Conservation (phyloP, 2,113 vertebrate genomes). For the Ariopsis seemanni region DNA sequence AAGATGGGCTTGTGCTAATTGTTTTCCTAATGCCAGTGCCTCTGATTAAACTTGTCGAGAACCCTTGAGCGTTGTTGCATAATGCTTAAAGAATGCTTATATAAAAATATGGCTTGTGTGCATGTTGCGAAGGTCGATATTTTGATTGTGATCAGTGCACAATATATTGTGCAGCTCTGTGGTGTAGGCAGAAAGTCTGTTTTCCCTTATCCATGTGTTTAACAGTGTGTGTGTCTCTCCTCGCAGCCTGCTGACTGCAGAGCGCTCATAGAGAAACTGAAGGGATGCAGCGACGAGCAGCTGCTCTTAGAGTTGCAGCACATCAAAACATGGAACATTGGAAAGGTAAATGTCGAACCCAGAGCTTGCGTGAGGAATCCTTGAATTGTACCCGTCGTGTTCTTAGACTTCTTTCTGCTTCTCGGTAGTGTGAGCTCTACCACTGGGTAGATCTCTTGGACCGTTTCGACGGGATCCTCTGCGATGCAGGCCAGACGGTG, state of each 20-base stretch:
- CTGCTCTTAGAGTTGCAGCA: conserved; percentile 89
- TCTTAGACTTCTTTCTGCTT: background rate
- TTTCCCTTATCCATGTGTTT: conserved; percentile 11
- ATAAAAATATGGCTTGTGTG: background rate
- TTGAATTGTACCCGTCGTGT: no score
- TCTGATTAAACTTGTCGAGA: background rate
- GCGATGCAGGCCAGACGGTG: conserved; percentile 91
- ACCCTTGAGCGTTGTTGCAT: background rate
- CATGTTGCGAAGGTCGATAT: background rate
- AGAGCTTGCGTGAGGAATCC: background rate
- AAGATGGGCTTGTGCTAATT: background rate
- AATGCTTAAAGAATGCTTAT: background rate
- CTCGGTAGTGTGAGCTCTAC: conserved; percentile 89
- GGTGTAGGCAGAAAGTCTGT: background rate
- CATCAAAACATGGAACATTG: conserved; percentile 97
- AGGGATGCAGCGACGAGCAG: conserved; percentile 89
- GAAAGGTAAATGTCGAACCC: conserved; percentile 76
- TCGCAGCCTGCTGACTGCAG: conserved; percentile 90
- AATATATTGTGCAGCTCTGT: background rate
- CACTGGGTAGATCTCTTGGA: conserved; percentile 97
- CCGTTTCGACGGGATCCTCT: conserved; percentile 92
- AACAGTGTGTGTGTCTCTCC: background rate
- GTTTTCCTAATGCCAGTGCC: no score
- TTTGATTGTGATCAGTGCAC: background rate
- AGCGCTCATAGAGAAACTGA: conserved; percentile 92